Percentiles rank a stretch among this genome's conserved stretches.
Evolutionary conservation across 2,797 vertebrate species (phyloP).

Genomic region (Jordanella pulchra): DNA sequence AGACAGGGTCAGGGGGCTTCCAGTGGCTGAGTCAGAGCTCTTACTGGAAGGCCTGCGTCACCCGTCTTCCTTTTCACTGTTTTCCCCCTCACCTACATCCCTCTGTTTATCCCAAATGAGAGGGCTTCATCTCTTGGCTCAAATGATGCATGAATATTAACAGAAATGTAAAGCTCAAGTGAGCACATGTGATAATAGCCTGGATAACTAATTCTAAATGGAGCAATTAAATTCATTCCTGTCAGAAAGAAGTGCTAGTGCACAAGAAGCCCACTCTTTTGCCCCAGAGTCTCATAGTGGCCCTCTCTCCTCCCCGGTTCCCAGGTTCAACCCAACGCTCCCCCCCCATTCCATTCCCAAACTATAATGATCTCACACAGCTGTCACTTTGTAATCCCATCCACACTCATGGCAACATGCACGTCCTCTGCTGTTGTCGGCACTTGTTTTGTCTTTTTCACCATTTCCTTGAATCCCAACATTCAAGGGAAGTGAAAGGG

Average conservation of each 20-base stretch:
- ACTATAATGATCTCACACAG: constrained; percentile 72
- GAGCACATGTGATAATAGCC: neutral
- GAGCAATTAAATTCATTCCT: constrained; percentile 5
- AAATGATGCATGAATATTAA: neutral
- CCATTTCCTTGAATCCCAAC: constrained; percentile 55
- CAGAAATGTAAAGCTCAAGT: constrained; percentile 8
- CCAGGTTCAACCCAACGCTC: constrained; percentile 11
- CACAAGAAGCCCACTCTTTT: constrained; percentile 31
- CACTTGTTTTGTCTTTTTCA: constrained; percentile 59
- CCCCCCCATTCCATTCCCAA: constrained; percentile 11
- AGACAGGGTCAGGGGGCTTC: constrained; percentile 71
- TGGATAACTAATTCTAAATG: neutral
- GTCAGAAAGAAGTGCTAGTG: constrained; percentile 55
- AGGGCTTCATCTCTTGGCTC: constrained; percentile 2
- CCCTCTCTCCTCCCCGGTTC: constrained; percentile 29
- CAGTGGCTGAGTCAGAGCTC: constrained; percentile 72
- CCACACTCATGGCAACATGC: constrained; percentile 45
- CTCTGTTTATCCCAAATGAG: constrained; percentile 17
- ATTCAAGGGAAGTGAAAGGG: constrained; percentile 18
- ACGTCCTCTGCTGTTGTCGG: constrained; percentile 26
- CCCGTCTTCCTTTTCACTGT: constrained; percentile 38
- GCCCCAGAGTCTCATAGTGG: constrained; percentile 36
- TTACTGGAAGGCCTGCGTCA: constrained; percentile 83
- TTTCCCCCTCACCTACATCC: constrained; percentile 7
- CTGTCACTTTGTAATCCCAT: constrained; percentile 75